A percentile compares a stretch with the other conserved stretches of the same genome.
Evolutionary conservation across 2,113 vertebrate species (phyloP).

Genomic region (Halichoeres trimaculatus): DNA sequence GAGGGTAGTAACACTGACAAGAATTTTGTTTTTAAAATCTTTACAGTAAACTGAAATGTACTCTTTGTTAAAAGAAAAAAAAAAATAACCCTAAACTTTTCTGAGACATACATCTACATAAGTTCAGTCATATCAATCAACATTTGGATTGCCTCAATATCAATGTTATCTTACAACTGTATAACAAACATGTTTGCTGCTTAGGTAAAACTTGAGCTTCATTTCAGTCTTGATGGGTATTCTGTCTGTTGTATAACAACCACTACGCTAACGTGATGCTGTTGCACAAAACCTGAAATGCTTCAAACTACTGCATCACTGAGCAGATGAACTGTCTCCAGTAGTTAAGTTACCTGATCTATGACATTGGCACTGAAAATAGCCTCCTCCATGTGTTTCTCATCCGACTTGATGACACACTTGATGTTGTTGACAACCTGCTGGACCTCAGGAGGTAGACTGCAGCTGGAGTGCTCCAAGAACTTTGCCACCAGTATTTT

Average conservation of each 20-base stretch:
- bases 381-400: conserved; percentile 93
- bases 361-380: conserved; percentile 90
- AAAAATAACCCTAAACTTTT: too few relatives aligned
- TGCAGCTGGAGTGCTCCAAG: conserved; percentile 92
- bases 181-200: too few relatives aligned
- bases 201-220: too few relatives aligned
- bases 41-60: too few relatives aligned
- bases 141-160: too few relatives aligned
- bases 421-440: conserved; percentile 92
- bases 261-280: neutral
- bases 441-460: conserved; percentile 90
- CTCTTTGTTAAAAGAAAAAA: too few relatives aligned
- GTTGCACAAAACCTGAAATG: neutral
- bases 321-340: neutral
- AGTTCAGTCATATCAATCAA: too few relatives aligned
- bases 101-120: too few relatives aligned
- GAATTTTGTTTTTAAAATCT: too few relatives aligned
- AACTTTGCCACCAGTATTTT: conserved; percentile 96
- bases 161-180: too few relatives aligned
- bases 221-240: neutral
- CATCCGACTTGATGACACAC: conserved; percentile 90
- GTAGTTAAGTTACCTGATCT: conserved; percentile 86
- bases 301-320: neutral
- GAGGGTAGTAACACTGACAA: neutral
- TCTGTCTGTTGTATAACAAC: neutral